phyloP scores from a whole-genome alignment of 2,113 vertebrate genomes.

The Lontra canadensis region DNA sequence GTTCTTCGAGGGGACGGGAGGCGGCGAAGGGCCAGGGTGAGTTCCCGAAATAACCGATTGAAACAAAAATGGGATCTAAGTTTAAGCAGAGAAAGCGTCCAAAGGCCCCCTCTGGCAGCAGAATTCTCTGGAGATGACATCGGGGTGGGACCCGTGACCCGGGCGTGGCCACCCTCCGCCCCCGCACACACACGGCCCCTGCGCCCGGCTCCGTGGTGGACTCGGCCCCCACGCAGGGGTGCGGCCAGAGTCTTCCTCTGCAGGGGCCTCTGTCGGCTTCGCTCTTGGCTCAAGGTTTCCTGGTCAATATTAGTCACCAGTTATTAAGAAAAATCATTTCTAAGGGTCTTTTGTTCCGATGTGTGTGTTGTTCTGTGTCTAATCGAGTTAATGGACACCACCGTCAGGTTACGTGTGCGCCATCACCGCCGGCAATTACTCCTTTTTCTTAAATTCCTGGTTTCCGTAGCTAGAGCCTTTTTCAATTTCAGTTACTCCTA shows the following conservation, averaged over 20 bases:
- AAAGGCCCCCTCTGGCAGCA: slow-evolving; percentile 71
- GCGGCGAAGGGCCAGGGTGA: slow-evolving; percentile 24
- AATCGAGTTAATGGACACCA: slow-evolving; percentile 84
- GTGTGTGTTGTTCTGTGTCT: slow-evolving; percentile 77
- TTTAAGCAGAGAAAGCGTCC: slow-evolving; percentile 81
- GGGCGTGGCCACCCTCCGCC: slow-evolving; percentile 10
- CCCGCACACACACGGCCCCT: slow-evolving; percentile 23
- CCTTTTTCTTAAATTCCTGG: slow-evolving; percentile 95
- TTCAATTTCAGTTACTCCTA: slow-evolving; percentile 98
- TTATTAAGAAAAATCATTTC: slow-evolving; percentile 89
- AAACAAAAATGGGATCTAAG: slow-evolving; percentile 64
- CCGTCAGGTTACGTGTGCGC: slow-evolving; percentile 75
- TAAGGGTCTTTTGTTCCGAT: slow-evolving; percentile 77
- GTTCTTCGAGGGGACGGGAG: slow-evolving; percentile 7
- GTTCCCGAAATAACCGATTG: slow-evolving; percentile 47
- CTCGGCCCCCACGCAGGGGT: slow-evolving; percentile 50
- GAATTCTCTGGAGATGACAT: slow-evolving; percentile 62
- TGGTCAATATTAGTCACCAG: slow-evolving; percentile 88
- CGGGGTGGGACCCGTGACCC: neutral
- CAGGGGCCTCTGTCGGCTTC: slow-evolving; percentile 77
- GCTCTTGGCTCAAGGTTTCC: slow-evolving; percentile 88
- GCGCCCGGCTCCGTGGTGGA: neutral
- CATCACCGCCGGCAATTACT: slow-evolving; percentile 84
- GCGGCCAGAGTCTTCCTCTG: slow-evolving; percentile 67
- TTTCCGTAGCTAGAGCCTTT: slow-evolving; percentile 98